Evolutionary conservation across 2,888 invertebrate species (phyloP).

Genomic region (Sesamia inferens): DNA sequence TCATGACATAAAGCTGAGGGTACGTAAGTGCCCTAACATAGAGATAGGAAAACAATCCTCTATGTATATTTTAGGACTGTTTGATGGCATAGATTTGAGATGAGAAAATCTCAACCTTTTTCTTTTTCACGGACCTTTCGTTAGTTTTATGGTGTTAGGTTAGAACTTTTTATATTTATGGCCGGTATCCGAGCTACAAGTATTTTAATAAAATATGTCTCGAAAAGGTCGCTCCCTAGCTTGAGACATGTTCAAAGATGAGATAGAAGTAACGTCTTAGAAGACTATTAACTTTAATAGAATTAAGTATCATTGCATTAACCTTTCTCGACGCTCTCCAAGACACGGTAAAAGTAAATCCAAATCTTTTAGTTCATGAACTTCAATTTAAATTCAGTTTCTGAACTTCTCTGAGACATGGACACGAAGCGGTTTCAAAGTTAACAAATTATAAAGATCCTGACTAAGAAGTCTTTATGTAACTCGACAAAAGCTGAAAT

Average conservation of each 20-base stretch:
- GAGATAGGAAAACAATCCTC: slow-evolving; percentile 50
- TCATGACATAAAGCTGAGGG: slow-evolving; percentile 49
- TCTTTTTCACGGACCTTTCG: slow-evolving; percentile 28
- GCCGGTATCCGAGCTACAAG: slow-evolving; percentile 18
- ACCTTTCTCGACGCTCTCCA: slow-evolving; percentile 17
- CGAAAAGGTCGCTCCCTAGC: slow-evolving; percentile 14
- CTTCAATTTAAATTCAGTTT: slow-evolving; percentile 53
- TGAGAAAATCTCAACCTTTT: slow-evolving; percentile 38
- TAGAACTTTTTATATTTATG: slow-evolving; percentile 46
- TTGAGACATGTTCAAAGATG: slow-evolving; percentile 13
- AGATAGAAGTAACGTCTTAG: background rate
- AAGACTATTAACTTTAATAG: slow-evolving; percentile 15
- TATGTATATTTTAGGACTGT: slow-evolving; percentile 41
- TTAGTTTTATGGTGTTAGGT: slow-evolving; percentile 46
- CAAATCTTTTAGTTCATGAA: slow-evolving; percentile 29
- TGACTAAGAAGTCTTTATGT: slow-evolving; percentile 42
- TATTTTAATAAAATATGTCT: slow-evolving; percentile 44
- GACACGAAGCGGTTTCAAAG: slow-evolving; percentile 42
- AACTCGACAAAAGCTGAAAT: slow-evolving; percentile 31
- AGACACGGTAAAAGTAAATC: slow-evolving; percentile 43
- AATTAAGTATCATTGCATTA: slow-evolving; percentile 15
- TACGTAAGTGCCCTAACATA: slow-evolving; percentile 42
- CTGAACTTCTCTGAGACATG: slow-evolving; percentile 29
- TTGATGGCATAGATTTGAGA: slow-evolving; percentile 48
- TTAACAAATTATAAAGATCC: slow-evolving; percentile 57